phyloP scores from a whole-genome alignment of 2,888 invertebrate genomes.

The Lepetodrilus schrolli region DNA sequence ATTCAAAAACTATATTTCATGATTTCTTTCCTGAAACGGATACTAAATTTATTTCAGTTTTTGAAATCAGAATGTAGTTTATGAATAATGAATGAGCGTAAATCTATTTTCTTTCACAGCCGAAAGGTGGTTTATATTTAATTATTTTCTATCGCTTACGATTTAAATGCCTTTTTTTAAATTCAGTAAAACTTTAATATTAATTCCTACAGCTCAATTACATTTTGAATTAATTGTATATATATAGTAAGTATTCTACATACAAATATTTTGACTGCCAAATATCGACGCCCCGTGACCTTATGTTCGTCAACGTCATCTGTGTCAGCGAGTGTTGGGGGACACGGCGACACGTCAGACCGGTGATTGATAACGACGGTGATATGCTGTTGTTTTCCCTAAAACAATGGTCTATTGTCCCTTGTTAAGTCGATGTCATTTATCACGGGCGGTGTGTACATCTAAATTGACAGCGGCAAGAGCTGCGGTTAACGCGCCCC shows the following conservation, averaged over 20 bases:
- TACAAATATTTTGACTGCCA: neutral
- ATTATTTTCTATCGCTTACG: too few relatives aligned
- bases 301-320: neutral
- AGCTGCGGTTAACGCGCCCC: neutral
- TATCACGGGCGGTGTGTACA: neutral
- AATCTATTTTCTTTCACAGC: too few relatives aligned
- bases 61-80: neutral
- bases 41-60: neutral
- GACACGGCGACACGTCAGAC: neutral
- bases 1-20: too few relatives aligned
- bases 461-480: conserved; percentile 1
- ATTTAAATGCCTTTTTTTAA: too few relatives aligned
- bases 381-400: too few relatives aligned
- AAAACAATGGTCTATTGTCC: conserved; percentile 14
- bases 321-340: neutral
- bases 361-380: conserved; percentile 5
- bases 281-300: neutral
- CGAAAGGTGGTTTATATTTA: too few relatives aligned
- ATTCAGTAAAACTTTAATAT: too few relatives aligned
- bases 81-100: neutral
- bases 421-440: neutral
- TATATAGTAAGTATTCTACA: neutral
- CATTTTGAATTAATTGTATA: too few relatives aligned
- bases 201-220: too few relatives aligned
- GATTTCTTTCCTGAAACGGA: too few relatives aligned